Evolutionary conservation across 1,140 invertebrate genomes (phyloP).

Genomic region (Zaprionus gabonicus): DNA sequence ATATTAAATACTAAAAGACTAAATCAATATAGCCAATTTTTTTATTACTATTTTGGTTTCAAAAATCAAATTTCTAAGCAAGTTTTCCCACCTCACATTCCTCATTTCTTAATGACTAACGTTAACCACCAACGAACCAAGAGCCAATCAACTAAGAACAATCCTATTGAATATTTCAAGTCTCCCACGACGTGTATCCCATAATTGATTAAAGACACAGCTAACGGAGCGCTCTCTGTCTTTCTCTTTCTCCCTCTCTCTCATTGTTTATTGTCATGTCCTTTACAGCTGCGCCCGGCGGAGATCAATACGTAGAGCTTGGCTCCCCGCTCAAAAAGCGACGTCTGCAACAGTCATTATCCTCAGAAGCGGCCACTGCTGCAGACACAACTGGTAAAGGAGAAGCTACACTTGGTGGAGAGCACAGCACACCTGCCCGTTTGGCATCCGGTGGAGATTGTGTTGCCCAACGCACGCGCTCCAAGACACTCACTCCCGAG

Average conservation of each 20-base stretch:
- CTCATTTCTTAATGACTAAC: not conserved
- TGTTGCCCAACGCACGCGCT: slow-evolving; percentile 82
- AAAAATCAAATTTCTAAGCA: slow-evolving; percentile 40
- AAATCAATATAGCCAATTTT: slow-evolving; percentile 27
- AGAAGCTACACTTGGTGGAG: not conserved
- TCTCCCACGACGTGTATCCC: not conserved
- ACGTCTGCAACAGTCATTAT: slow-evolving; percentile 51
- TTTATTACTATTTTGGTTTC: slow-evolving; percentile 30
- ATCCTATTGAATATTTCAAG: slow-evolving; percentile 2
- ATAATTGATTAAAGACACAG: slow-evolving; percentile 19
- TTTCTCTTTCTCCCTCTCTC: not conserved
- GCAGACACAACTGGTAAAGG: not conserved
- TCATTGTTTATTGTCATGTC: slow-evolving; percentile 49
- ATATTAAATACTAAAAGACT: slow-evolving; percentile 26
- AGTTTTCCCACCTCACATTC: slow-evolving; percentile 19
- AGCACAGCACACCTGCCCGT: slow-evolving; percentile 11
- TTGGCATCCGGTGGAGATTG: slow-evolving; percentile 66
- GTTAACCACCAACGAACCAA: slow-evolving; percentile 4
- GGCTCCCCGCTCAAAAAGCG: slow-evolving; percentile 74
- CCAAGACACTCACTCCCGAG: slow-evolving; percentile 76
- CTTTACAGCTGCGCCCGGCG: slow-evolving; percentile 66
- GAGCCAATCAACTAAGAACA: not conserved
- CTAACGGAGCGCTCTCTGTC: slow-evolving; percentile 16
- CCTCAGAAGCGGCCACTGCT: slow-evolving; percentile 9
- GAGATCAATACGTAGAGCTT: slow-evolving; percentile 67